Conservation (phyloP, 2,113 vertebrate species). For the Gambusia affinis region DNA sequence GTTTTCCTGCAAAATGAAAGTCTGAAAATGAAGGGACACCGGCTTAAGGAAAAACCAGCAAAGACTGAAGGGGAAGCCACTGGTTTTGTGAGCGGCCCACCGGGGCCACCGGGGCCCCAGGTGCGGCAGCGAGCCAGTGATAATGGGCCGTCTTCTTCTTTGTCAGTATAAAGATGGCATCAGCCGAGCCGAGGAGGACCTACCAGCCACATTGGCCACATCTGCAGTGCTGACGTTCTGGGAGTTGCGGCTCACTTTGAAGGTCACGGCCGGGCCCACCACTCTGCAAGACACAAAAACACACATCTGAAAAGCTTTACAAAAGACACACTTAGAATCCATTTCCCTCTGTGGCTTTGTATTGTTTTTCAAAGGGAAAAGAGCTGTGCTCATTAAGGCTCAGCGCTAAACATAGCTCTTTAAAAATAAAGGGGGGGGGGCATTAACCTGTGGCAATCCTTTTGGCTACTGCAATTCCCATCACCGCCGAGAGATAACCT, state of each 20-base stretch:
- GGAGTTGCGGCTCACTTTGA: conserved; percentile 85
- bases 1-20: background rate
- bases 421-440: background rate
- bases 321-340: conserved; percentile 25
- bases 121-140: conserved; percentile 34
- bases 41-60: background rate
- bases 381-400: conserved; percentile 51
- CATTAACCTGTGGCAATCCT: conserved; percentile 54
- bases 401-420: conserved; percentile 18
- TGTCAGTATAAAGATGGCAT: conserved; percentile 34
- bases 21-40: background rate
- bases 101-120: conserved; percentile 40
- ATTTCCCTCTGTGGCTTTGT: conserved; percentile 6
- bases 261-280: conserved; percentile 92
- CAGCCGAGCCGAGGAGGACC: conserved; percentile 51
- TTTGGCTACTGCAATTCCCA: conserved; percentile 54
- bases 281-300: conserved; percentile 81
- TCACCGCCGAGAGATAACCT: conserved; percentile 53
- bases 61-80: conserved; percentile 6
- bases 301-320: conserved; percentile 25
- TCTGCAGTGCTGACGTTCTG: conserved; percentile 87
- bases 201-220: conserved; percentile 87
- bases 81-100: conserved; percentile 25
- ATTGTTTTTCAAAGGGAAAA: conserved; percentile 24
- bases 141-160: conserved; percentile 39